phyloP scores from a whole-genome alignment of 2,888 invertebrate genomes.

The Ommatoiulus sabulosus region DNA sequence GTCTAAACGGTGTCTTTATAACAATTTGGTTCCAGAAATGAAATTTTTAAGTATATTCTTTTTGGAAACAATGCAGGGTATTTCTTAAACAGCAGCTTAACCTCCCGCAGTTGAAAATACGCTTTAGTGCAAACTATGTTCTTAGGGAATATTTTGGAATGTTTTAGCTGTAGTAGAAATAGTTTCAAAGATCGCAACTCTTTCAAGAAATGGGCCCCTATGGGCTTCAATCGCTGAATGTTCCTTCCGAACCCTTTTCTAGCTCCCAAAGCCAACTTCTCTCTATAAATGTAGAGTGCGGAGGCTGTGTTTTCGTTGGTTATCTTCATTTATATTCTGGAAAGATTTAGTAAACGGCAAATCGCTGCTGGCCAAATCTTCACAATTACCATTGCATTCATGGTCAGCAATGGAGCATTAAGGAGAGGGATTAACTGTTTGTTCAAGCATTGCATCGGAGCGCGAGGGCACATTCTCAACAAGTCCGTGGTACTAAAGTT shows the following conservation, averaged over 20 bases:
- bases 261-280: background rate
- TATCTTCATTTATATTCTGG: slow-evolving; percentile 46
- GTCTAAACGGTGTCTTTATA: no score
- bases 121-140: no score
- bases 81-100: no score
- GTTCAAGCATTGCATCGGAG: slow-evolving; percentile 48
- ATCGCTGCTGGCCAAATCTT: slow-evolving; percentile 48
- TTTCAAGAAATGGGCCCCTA: no score
- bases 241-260: background rate
- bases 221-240: background rate
- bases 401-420: slow-evolving; percentile 48
- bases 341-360: slow-evolving; percentile 38
- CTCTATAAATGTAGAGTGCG: background rate
- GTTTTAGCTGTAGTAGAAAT: no score
- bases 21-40: no score
- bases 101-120: no score
- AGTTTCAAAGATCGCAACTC: no score
- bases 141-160: no score
- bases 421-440: slow-evolving; percentile 46
- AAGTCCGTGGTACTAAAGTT: slow-evolving; percentile 45
- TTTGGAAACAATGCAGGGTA: no score
- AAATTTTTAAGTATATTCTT: no score
- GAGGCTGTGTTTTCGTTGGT: slow-evolving; percentile 3
- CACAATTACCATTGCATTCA: slow-evolving; percentile 45
- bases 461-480: slow-evolving; percentile 27